Percentiles rank a stretch among this genome's conserved stretches.
Evolutionary conservation across 1,140 invertebrate genomes (phyloP).

Genomic region (Cephus cinctus): DNA sequence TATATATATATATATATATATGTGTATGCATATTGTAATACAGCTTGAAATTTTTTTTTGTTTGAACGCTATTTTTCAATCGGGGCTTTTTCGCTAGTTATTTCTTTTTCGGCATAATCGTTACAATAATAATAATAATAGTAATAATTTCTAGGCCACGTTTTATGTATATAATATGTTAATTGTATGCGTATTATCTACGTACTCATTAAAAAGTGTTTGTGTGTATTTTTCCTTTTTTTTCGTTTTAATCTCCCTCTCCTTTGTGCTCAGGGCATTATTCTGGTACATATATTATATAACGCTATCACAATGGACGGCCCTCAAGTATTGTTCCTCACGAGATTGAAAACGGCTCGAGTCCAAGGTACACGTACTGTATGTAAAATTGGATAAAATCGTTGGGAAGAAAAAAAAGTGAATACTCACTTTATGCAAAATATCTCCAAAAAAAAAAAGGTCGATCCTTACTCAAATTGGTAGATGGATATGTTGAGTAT

Average conservation of each 20-base stretch:
- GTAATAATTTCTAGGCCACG: too few species aligned
- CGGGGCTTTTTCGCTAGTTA: neutral
- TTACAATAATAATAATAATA: neutral
- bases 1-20: constrained; percentile 1
- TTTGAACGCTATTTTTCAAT: too few species aligned
- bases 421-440: too few species aligned
- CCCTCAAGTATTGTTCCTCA: constrained; percentile 30
- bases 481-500: too few species aligned
- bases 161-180: too few species aligned
- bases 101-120: neutral
- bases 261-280: constrained; percentile 36
- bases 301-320: constrained; percentile 53
- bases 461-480: too few species aligned
- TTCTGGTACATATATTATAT: constrained; percentile 42
- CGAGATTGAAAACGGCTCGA: constrained; percentile 33
- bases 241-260: neutral
- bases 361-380: too few species aligned
- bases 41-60: constrained; percentile 2
- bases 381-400: too few species aligned
- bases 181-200: neutral
- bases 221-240: neutral
- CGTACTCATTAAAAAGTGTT: neutral
- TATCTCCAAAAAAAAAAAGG: too few species aligned
- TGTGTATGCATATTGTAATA: neutral
- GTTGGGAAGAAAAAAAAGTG: too few species aligned